phyloP scores from a whole-genome alignment of 2,113 vertebrate genomes.

The Poeciliopsis retropinna region DNA sequence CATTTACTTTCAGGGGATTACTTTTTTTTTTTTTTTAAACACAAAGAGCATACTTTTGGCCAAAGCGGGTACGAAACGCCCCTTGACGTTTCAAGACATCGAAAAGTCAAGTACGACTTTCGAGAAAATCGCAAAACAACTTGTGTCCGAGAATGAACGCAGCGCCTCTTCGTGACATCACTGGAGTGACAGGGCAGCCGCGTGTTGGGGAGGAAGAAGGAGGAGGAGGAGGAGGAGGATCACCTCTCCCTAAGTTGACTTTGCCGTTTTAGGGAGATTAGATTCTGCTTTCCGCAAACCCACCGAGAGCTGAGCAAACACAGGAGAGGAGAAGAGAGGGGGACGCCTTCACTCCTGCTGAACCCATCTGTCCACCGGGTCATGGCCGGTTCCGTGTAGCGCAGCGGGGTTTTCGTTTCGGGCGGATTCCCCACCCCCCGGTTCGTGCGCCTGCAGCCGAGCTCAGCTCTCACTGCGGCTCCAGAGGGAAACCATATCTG shows the following conservation, averaged over 20 bases:
- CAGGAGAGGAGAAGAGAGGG: slow-evolving; percentile 74
- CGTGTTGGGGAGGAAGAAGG: slow-evolving; percentile 7
- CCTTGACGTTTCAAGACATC: too few relatives aligned
- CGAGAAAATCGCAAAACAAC: too few relatives aligned
- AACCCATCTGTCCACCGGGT: slow-evolving; percentile 7
- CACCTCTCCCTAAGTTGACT: slow-evolving; percentile 59
- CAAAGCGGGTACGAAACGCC: too few relatives aligned
- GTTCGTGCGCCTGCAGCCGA: slow-evolving; percentile 31
- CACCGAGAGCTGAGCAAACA: slow-evolving; percentile 63
- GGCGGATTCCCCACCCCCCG: slow-evolving; percentile 5
- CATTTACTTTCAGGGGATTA: too few relatives aligned
- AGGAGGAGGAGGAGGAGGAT: slow-evolving; percentile 26
- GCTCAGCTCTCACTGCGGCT: slow-evolving; percentile 52
- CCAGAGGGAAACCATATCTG: slow-evolving; percentile 86
- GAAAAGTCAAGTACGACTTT: too few relatives aligned
- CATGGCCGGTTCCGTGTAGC: slow-evolving; percentile 46
- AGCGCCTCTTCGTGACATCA: slow-evolving; percentile 61
- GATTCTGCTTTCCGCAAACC: slow-evolving; percentile 38
- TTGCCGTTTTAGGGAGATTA: slow-evolving; percentile 67
- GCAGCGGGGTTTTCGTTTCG: slow-evolving; percentile 1
- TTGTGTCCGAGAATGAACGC: slow-evolving; percentile 41
- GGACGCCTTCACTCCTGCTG: slow-evolving; percentile 11
- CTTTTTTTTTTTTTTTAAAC: too few relatives aligned
- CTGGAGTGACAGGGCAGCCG: slow-evolving; percentile 71
- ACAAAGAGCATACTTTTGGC: too few relatives aligned